A percentile compares a stretch with the other conserved stretches of the same genome.
These are phyloP conservation scores for Calliphora vicina DNA, from an alignment of 1,140 invertebrate genomes.

Conservation along the genomic window DNA sequence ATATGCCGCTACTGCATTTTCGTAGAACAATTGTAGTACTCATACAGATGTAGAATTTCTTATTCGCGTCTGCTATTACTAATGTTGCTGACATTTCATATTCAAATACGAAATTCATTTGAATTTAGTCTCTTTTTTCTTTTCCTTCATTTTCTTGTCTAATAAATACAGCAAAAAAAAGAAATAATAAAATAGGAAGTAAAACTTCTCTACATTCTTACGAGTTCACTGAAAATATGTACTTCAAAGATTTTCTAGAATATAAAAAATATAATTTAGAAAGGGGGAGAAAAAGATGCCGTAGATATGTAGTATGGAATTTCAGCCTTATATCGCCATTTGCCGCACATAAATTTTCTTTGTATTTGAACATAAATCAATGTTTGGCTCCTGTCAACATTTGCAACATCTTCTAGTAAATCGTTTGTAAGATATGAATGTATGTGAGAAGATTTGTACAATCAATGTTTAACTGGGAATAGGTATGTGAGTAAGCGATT, in stretches of 20 bases:
- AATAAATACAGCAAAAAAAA: background rate
- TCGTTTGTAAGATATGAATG: slow-evolving; percentile 17
- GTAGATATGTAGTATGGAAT: background rate
- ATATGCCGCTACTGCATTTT: background rate
- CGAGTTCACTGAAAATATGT: background rate
- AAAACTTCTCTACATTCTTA: background rate
- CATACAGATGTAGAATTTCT: background rate
- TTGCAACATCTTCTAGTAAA: slow-evolving; percentile 23
- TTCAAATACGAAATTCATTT: slow-evolving; percentile 50
- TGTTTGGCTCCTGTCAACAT: slow-evolving; percentile 56
- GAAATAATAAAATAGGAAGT: background rate
- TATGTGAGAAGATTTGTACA: background rate
- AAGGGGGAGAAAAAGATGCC: background rate
- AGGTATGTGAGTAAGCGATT: background rate
- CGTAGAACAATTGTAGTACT: background rate
- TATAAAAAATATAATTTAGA: background rate
- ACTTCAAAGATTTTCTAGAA: background rate
- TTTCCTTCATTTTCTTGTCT: background rate
- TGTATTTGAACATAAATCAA: slow-evolving; percentile 59
- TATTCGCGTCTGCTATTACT: slow-evolving; percentile 16
- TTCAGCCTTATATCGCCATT: slow-evolving; percentile 38
- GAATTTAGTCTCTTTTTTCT: background rate
- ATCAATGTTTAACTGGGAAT: background rate
- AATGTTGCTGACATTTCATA: slow-evolving; percentile 60
- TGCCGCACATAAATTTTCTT: slow-evolving; percentile 56